Evolutionary conservation across 2,888 invertebrate genomes (phyloP).

Genomic region (Melanotus villosus): DNA sequence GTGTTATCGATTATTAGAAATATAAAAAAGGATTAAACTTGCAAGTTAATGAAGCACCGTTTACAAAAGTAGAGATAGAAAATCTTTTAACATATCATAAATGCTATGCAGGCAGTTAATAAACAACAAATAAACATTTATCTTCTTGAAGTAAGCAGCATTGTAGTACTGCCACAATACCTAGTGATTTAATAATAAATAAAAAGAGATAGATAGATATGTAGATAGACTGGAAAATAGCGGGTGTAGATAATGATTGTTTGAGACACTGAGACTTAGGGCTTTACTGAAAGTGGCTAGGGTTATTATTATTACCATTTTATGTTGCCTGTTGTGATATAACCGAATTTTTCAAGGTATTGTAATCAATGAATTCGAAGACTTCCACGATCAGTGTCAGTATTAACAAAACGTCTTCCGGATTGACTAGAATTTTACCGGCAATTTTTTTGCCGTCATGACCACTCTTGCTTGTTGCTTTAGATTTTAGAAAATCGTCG

Average conservation of each 20-base stretch:
- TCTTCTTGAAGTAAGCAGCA: conserved; percentile 64
- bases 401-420: conserved; percentile 15
- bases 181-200: conserved; percentile 40
- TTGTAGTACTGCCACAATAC: conserved; percentile 54
- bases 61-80: conserved; percentile 36
- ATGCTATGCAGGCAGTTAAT: conserved; percentile 48
- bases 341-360: conserved; percentile 46
- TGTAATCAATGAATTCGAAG: conserved; percentile 37
- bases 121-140: conserved; percentile 52
- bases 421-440: neutral
- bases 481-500: no score
- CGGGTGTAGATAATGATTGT: conserved; percentile 53
- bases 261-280: conserved; percentile 63
- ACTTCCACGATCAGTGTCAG: conserved; percentile 16
- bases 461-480: no score
- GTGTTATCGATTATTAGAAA: no score
- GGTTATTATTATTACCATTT: conserved; percentile 65
- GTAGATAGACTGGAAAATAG: conserved; percentile 33
- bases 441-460: neutral
- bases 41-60: conserved; percentile 32
- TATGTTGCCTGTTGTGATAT: conserved; percentile 66
- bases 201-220: conserved; percentile 32
- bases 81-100: conserved; percentile 46
- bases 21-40: no score
- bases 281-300: conserved; percentile 64